Evolutionary conservation across 2,113 vertebrate species (phyloP).

Genomic region (Myrmophylax atrothorax): DNA sequence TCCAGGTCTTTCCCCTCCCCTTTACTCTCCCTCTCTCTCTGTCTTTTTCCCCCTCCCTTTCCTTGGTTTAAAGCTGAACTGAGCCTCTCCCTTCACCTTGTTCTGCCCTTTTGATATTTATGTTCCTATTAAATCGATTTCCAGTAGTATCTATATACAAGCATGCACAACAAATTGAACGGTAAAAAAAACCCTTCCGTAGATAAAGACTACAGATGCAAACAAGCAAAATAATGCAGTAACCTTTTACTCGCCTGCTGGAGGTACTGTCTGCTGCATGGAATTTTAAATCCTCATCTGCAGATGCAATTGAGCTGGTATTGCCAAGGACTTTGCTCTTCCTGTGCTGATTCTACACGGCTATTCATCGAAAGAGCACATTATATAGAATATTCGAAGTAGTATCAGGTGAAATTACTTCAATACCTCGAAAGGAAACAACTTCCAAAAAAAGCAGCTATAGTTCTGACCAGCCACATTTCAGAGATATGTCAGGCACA

Average conservation of each 20-base stretch:
- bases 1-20: slow-evolving; percentile 26
- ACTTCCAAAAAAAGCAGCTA: slow-evolving; percentile 59
- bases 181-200: background rate
- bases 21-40: background rate
- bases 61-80: slow-evolving; percentile 61
- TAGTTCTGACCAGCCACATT: slow-evolving; percentile 46
- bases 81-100: slow-evolving; percentile 75
- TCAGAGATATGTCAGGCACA: slow-evolving; percentile 43
- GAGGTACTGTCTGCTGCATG: slow-evolving; percentile 82
- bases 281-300: slow-evolving; percentile 84
- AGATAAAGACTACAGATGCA: slow-evolving; percentile 73
- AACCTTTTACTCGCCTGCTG: slow-evolving; percentile 83
- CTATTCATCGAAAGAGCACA: slow-evolving; percentile 66
- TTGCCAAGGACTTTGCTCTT: slow-evolving; percentile 77
- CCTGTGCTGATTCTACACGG: slow-evolving; percentile 67
- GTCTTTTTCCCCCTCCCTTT: slow-evolving; percentile 6
- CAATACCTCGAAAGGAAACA: slow-evolving; percentile 46
- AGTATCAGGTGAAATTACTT: slow-evolving; percentile 69
- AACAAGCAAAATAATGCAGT: slow-evolving; percentile 80
- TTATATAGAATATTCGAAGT: slow-evolving; percentile 66
- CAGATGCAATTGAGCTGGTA: slow-evolving; percentile 79
- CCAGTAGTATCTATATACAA: slow-evolving; percentile 59
- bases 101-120: slow-evolving; percentile 75
- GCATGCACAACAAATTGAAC: slow-evolving; percentile 64
- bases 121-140: slow-evolving; percentile 68